Percentiles rank a stretch among this genome's conserved stretches.
Evolutionary conservation across 2,113 vertebrate species (phyloP).

Genomic region (Guaruba guarouba): DNA sequence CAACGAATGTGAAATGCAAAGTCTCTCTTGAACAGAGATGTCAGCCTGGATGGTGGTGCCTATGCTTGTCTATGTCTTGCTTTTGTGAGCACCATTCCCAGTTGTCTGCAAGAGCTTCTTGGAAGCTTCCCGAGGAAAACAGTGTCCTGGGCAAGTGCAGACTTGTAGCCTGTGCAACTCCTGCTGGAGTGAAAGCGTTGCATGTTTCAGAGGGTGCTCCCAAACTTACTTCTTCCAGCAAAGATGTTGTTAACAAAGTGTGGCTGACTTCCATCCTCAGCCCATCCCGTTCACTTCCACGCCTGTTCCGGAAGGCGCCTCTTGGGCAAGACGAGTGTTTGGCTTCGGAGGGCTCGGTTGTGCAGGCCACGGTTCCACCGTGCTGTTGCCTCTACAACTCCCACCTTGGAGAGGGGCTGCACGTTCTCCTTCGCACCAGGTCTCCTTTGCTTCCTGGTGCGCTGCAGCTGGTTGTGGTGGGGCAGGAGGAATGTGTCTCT

Average conservation of each 20-base stretch:
- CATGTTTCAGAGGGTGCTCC: neutral
- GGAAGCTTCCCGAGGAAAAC: constrained; percentile 15
- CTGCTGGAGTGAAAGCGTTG: neutral
- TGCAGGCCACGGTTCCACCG: neutral
- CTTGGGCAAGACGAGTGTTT: neutral
- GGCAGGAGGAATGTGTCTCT: neutral
- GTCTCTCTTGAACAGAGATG: neutral
- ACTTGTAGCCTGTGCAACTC: constrained; percentile 16
- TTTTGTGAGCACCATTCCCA: neutral
- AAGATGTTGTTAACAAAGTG: neutral
- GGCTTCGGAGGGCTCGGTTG: neutral
- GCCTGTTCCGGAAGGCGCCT: neutral
- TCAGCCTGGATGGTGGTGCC: neutral
- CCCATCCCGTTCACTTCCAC: neutral
- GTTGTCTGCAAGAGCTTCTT: neutral
- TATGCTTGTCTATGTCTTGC: neutral
- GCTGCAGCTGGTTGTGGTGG: neutral
- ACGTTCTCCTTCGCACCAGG: neutral
- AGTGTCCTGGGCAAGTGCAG: neutral
- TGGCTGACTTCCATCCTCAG: neutral
- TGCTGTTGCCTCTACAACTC: neutral
- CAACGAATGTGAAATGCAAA: neutral
- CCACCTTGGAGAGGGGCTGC: neutral
- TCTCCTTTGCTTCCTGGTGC: neutral
- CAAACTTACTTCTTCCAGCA: neutral